phyloP scores from a whole-genome alignment of 2,888 invertebrate species.

The Drosophila eohydei region DNA sequence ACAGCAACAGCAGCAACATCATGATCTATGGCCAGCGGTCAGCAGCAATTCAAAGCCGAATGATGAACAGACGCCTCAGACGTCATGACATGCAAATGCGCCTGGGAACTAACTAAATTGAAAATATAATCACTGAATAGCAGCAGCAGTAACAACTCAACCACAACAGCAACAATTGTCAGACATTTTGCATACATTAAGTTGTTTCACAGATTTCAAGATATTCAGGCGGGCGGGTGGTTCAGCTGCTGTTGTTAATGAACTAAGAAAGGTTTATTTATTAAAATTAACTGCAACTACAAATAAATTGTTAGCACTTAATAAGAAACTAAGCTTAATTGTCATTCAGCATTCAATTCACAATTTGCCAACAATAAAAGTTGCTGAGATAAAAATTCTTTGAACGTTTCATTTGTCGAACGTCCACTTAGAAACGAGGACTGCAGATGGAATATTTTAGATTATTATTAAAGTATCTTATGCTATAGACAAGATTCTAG shows the following conservation, averaged over 20 bases:
- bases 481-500: too few relatives aligned
- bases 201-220: slow-evolving; percentile 43
- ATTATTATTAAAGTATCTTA: too few relatives aligned
- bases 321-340: not conserved
- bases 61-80: slow-evolving; percentile 39
- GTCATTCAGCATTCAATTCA: not conserved
- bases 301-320: not conserved
- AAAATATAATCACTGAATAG: slow-evolving; percentile 61
- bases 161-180: slow-evolving; percentile 14
- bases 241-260: slow-evolving; percentile 4
- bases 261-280: slow-evolving; percentile 13
- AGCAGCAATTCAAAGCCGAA: slow-evolving; percentile 45
- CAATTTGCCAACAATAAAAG: not conserved
- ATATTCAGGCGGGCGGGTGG: slow-evolving; percentile 19
- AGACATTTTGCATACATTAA: slow-evolving; percentile 47
- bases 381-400: not conserved
- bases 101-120: slow-evolving; percentile 70
- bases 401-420: not conserved
- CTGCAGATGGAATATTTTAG: not conserved
- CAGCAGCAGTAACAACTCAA: slow-evolving; percentile 4
- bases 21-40: slow-evolving; percentile 51
- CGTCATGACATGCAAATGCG: slow-evolving; percentile 58
- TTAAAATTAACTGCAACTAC: not conserved
- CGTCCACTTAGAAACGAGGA: not conserved
- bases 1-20: slow-evolving; percentile 27